Evolutionary conservation across 2,797 vertebrate genomes (phyloP).

Genomic region (Pyrocephalus nanus): DNA sequence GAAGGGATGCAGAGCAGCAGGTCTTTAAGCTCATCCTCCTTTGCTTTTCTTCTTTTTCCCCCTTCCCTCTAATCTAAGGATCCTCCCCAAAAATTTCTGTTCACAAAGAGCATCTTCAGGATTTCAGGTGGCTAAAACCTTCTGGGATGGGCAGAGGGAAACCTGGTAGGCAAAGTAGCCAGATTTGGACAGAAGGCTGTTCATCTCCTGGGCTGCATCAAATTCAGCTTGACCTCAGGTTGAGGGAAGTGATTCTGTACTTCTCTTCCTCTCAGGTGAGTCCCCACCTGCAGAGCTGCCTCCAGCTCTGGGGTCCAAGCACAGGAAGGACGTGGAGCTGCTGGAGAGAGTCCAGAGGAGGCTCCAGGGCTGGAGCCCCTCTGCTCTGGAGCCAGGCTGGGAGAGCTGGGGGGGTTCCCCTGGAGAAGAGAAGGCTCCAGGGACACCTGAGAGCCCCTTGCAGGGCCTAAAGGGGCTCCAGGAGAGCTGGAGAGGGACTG

Average conservation of each 20-base stretch:
- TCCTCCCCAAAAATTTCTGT: not conserved
- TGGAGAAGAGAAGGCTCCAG: not conserved
- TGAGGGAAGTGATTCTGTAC: not conserved
- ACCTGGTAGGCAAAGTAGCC: not conserved
- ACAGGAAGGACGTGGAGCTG: not conserved
- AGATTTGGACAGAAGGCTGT: not conserved
- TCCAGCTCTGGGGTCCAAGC: not conserved
- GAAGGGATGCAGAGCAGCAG: not conserved
- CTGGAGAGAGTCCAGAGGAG: not conserved
- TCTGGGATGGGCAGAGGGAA: not conserved
- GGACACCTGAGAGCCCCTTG: not conserved
- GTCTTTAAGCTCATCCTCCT: not conserved
- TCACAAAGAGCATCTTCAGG: not conserved
- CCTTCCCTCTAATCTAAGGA: not conserved
- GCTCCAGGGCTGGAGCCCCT: not conserved
- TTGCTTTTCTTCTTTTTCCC: not conserved
- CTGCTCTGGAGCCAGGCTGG: not conserved
- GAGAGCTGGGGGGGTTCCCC: not conserved
- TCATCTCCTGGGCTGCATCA: fast-evolving
- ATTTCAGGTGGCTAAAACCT: not conserved
- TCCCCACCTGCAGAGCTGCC: not conserved
- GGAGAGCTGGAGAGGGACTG: not conserved
- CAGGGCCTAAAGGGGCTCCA: not conserved
- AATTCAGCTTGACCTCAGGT: not conserved
- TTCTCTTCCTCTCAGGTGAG: not conserved